phyloP scores from a whole-genome alignment of 2,888 invertebrate genomes.

The Drosophila ezoana region DNA sequence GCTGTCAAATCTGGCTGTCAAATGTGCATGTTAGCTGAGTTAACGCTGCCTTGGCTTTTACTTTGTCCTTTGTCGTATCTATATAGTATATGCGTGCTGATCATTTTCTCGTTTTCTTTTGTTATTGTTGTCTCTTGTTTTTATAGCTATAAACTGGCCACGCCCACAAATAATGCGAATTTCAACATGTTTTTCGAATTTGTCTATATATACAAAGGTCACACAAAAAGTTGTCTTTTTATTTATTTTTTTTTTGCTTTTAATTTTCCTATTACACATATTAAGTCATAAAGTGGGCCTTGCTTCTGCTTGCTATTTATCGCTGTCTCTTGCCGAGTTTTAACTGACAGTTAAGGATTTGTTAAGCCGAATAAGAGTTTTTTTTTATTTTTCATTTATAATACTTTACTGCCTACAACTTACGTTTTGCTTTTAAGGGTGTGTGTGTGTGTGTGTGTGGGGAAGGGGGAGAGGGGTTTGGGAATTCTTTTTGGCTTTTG shows the following conservation, averaged over 20 bases:
- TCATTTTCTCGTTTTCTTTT: not conserved
- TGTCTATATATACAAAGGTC: slow-evolving; percentile 46
- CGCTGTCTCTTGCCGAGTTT: not conserved
- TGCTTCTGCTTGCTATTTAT: slow-evolving; percentile 4
- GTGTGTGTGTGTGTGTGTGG: not conserved
- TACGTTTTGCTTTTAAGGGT: slow-evolving; percentile 23
- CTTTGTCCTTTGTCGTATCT: not conserved
- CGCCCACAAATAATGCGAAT: slow-evolving; percentile 27
- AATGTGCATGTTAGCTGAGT: not conserved
- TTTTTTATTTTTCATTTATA: slow-evolving; percentile 7
- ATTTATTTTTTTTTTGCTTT: not conserved
- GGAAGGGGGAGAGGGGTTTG: not conserved
- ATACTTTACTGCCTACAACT: slow-evolving; percentile 34
- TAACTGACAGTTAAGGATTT: slow-evolving; percentile 15
- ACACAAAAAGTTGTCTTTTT: slow-evolving; percentile 18
- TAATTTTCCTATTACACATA: slow-evolving; percentile 14
- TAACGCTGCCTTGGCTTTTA: slow-evolving; percentile 13
- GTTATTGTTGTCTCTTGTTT: not conserved
- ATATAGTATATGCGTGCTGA: slow-evolving; percentile 16
- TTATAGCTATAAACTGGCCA: slow-evolving; percentile 35
- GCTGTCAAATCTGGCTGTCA: not conserved
- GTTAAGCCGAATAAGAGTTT: slow-evolving; percentile 23
- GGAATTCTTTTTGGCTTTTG: slow-evolving; percentile 13
- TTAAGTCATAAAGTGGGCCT: slow-evolving; percentile 24
- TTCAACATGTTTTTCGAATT: slow-evolving; percentile 25